phyloP scores from a whole-genome alignment of 2,797 vertebrate genomes.

The Sternotherus odoratus region DNA sequence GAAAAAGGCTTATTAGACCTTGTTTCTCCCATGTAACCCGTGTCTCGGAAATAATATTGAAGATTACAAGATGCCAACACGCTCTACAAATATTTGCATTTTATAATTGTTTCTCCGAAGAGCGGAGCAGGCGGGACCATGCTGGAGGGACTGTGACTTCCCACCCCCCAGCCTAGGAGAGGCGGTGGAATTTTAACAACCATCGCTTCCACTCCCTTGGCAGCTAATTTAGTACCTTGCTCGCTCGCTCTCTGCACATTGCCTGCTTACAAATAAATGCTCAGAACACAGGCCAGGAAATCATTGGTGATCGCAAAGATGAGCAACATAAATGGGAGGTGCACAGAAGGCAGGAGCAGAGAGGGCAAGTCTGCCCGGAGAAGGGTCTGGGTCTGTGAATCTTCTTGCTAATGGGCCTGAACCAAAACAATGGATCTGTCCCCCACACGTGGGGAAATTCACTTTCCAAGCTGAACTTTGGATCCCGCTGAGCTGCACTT shows the following conservation, averaged over 20 bases:
- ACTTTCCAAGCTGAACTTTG: slow-evolving; percentile 8
- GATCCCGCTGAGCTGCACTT: slow-evolving; percentile 16
- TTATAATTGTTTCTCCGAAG: slow-evolving; percentile 73
- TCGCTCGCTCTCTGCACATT: background rate
- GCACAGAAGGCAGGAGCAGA: background rate
- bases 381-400: background rate
- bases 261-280: slow-evolving; percentile 55
- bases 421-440: slow-evolving; percentile 34
- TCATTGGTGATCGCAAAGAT: background rate
- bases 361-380: background rate
- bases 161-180: slow-evolving; percentile 11
- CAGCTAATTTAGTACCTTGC: slow-evolving; percentile 20
- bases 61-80: slow-evolving; percentile 38
- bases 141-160: slow-evolving; percentile 17
- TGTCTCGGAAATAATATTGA: slow-evolving; percentile 51
- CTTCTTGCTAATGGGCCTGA: background rate
- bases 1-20: slow-evolving; percentile 52
- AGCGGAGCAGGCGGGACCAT: background rate
- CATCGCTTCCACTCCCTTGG: background rate
- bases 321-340: background rate
- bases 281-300: background rate
- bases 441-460: slow-evolving; percentile 16
- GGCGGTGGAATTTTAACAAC: slow-evolving; percentile 62
- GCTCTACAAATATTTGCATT: slow-evolving; percentile 69
- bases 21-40: slow-evolving; percentile 8